Evolutionary conservation across 2,113 vertebrate species (phyloP).

Genomic region (Nasalis larvatus): DNA sequence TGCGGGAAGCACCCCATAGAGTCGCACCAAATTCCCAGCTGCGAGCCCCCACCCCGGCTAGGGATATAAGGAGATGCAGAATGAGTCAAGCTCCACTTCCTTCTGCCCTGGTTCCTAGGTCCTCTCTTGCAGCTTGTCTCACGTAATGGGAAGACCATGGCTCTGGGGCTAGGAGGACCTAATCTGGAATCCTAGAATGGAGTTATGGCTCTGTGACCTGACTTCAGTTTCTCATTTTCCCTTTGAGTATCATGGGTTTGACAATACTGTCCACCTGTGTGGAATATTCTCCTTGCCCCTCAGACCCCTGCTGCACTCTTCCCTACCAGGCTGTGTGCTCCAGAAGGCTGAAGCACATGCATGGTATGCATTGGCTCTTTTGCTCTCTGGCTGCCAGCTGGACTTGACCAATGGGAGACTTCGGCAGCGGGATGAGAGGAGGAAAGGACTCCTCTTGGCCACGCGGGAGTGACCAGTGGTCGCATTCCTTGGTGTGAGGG

Average conservation of each 20-base stretch:
- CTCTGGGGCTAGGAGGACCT: background rate
- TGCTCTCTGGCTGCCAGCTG: background rate
- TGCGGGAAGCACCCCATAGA: no score
- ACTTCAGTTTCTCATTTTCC: background rate
- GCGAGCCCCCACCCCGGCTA: background rate
- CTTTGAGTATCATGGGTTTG: background rate
- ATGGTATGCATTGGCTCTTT: background rate
- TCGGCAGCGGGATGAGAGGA: background rate
- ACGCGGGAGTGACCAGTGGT: background rate
- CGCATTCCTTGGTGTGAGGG: background rate
- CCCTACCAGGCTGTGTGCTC: background rate
- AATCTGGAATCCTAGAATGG: background rate
- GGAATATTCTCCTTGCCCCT: background rate
- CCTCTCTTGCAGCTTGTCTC: background rate
- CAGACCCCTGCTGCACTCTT: background rate
- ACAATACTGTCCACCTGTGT: rapidly evolving
- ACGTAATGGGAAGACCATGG: background rate
- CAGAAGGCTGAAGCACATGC: background rate
- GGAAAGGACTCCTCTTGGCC: background rate
- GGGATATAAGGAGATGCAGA: background rate
- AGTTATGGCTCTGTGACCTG: background rate
- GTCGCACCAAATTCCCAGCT: background rate
- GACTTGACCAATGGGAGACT: background rate
- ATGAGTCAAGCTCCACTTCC: background rate
- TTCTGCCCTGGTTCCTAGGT: background rate